phyloP scores from a whole-genome alignment of 2,797 vertebrate genomes.

The Epinephelus coioides region DNA sequence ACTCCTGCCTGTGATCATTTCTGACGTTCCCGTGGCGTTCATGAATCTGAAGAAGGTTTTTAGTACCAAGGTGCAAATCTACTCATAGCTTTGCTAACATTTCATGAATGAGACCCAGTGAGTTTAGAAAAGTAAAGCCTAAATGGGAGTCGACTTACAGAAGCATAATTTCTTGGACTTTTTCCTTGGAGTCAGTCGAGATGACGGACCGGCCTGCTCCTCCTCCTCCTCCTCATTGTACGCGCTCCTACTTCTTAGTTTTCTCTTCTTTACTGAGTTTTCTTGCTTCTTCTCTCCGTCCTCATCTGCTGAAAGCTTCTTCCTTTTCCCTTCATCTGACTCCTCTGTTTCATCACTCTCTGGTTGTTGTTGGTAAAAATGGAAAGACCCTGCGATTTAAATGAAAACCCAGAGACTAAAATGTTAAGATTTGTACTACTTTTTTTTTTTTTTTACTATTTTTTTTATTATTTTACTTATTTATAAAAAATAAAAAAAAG shows the following conservation, averaged over 20 bases:
- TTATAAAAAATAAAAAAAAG: too few species aligned
- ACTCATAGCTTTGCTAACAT: too few species aligned
- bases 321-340: background rate
- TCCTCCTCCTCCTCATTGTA: constrained; percentile 31
- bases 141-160: constrained; percentile 67
- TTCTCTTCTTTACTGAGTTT: constrained; percentile 50
- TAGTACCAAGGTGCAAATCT: too few species aligned
- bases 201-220: constrained; percentile 65
- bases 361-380: constrained; percentile 3
- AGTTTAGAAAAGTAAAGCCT: background rate
- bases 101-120: background rate
- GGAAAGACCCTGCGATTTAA: too few species aligned
- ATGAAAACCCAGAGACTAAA: too few species aligned
- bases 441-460: too few species aligned
- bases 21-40: too few species aligned
- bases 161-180: constrained; percentile 53
- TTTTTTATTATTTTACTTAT: too few species aligned
- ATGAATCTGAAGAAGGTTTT: too few species aligned
- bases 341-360: constrained; percentile 30
- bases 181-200: constrained; percentile 56
- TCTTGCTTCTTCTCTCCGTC: constrained; percentile 6
- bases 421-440: too few species aligned
- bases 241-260: background rate
- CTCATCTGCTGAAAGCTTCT: constrained; percentile 18
- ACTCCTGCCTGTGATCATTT: too few species aligned